Conservation (phyloP, 2,113 vertebrate species). For the Phylloscopus whistleri region DNA sequence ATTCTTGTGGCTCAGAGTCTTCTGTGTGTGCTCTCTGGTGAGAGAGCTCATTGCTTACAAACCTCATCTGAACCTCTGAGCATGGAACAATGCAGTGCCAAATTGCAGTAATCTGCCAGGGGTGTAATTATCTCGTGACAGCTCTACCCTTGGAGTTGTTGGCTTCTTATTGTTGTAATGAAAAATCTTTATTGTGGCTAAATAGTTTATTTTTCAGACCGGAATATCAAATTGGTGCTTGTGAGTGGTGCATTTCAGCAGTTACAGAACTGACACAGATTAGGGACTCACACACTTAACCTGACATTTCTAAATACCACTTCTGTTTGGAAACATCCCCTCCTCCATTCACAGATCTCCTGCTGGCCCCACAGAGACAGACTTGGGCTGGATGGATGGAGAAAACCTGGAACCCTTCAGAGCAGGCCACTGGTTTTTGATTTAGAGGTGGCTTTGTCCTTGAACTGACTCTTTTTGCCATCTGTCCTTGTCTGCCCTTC, state of each 20-base stretch:
- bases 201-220: conserved; percentile 55
- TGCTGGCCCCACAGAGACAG: not conserved
- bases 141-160: conserved; percentile 64
- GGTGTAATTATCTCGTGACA: conserved; percentile 63
- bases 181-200: conserved; percentile 62
- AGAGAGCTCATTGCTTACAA: conserved; percentile 39
- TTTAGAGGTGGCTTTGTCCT: not conserved
- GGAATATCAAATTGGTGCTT: conserved; percentile 30
- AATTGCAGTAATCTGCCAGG: conserved; percentile 61
- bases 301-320: conserved; percentile 30
- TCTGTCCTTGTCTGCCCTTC: not conserved
- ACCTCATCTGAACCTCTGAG: conserved; percentile 48
- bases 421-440: not conserved
- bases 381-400: not conserved
- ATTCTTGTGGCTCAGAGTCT: not conserved
- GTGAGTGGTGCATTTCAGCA: conserved; percentile 20
- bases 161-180: conserved; percentile 58
- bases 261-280: not conserved
- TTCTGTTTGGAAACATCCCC: conserved; percentile 5
- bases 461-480: not conserved
- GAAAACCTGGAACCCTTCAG: not conserved
- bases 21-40: not conserved
- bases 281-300: not conserved
- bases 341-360: not conserved
- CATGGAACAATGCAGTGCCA: conserved; percentile 49